Conservation (phyloP, 2,797 vertebrate genomes). For the Mastacembelus armatus region DNA sequence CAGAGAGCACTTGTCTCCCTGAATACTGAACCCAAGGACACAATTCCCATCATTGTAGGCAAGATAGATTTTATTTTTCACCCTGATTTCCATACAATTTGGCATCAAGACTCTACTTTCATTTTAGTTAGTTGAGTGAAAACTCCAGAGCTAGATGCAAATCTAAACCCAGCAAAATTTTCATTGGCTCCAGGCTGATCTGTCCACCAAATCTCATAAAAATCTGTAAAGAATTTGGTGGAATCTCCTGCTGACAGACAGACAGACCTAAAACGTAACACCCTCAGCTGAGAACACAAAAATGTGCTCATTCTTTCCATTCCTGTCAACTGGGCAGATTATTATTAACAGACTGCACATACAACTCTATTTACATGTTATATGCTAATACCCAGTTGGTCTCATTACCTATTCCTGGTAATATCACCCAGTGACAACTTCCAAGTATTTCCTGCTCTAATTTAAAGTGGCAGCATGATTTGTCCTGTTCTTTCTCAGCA, state of each 20-base stretch:
- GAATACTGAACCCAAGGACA: too few relatives aligned
- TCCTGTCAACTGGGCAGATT: not conserved
- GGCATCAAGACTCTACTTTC: not conserved
- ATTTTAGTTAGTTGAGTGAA: not conserved
- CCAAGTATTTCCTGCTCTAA: constrained; percentile 51
- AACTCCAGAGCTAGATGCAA: not conserved
- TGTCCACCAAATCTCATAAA: constrained; percentile 11
- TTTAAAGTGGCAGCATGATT: constrained; percentile 41
- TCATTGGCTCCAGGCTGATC: not conserved
- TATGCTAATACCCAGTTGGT: constrained; percentile 24
- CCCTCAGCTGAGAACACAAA: constrained; percentile 1
- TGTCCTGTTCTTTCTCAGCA: constrained; percentile 36
- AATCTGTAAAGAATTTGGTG: constrained; percentile 16
- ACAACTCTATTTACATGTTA: constrained; percentile 33
- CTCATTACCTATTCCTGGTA: constrained; percentile 46
- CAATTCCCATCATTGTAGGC: too few relatives aligned
- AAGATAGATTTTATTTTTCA: not conserved
- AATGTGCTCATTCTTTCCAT: not conserved
- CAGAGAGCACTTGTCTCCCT: too few relatives aligned
- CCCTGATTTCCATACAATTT: not conserved
- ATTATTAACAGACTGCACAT: constrained; percentile 1
- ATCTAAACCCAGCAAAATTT: not conserved
- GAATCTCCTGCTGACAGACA: constrained; percentile 26
- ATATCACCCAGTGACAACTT: constrained; percentile 18
- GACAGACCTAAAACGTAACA: not conserved